Base-by-base conservation (phyloP, 2,797 vertebrate species). In the Spea hammondii region DNA sequence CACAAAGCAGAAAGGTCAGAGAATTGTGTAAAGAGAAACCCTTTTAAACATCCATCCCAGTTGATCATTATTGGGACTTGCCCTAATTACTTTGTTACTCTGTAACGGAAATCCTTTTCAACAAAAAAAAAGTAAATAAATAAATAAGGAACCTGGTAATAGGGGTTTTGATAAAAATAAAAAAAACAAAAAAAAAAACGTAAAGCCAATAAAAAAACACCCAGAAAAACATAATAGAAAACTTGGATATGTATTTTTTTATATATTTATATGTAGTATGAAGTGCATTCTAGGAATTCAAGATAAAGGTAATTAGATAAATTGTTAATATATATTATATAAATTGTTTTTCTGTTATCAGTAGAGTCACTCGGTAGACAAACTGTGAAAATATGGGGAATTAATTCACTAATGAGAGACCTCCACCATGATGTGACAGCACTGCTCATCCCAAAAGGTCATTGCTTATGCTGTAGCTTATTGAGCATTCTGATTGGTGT, bases 1-100 rank as follows among this genome's bases (percentile, higher is more conserved):
- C 49, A 82, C 75, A 82, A 77, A 78, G 80, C 70, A 82, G 75
- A 69, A 69, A 75, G 80, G 75, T 82, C 75, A 82, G 44, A 60
- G 46, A 57, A 82, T 77, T 82, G 70, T 82, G 75, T 74, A 77
- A 70, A 77, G 59, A 69, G 70, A 74, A 82, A 73, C 65, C 70
- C 75, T 82, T 77, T 32, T 74, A 74, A 77, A 70, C 75, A 64
- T 82, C 77, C 72, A 67, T 82, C 70, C 74, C 70, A 82, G 70
- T 77, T 77, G 32, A 78, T 77, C 75, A 82, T 74, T 82, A 76
- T 60, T 82, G 50, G 65, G 64, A 62, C 65, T 14, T 62, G 65
- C 53, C 62, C 53, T 59, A 65, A 77, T 64, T 77, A 77, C 68
- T 73, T 77, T 77, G 70, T 77, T 77, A 77, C 79, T 78, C 7